phyloP scores from a whole-genome alignment of 2,888 invertebrate genomes.

The Nymphalis urticae region DNA sequence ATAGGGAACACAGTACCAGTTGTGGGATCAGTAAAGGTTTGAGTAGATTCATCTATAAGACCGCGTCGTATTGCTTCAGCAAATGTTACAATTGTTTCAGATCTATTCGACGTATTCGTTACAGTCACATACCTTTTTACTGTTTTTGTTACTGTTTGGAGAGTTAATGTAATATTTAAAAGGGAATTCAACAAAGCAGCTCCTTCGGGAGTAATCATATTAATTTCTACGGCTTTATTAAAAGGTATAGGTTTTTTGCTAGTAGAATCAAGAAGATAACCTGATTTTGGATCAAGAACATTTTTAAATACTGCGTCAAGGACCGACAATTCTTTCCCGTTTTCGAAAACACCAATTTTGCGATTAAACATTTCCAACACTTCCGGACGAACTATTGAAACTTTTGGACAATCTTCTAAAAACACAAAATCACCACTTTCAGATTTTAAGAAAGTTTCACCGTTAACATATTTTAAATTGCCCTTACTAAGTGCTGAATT shows the following conservation, averaged over 20 bases:
- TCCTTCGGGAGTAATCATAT: constrained; percentile 92
- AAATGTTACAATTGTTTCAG: constrained; percentile 85
- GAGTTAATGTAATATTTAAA: constrained; percentile 92
- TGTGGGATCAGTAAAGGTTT: constrained; percentile 88
- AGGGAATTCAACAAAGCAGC: constrained; percentile 92
- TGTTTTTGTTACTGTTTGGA: constrained; percentile 92
- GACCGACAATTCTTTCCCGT: constrained; percentile 89
- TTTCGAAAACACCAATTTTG: constrained; percentile 89
- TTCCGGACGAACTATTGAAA: constrained; percentile 90
- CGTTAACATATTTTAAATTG: constrained; percentile 87
- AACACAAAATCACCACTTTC: constrained; percentile 88
- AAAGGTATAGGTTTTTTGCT: constrained; percentile 88
- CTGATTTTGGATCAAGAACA: constrained; percentile 93
- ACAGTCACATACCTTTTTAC: constrained; percentile 91
- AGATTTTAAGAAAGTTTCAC: constrained; percentile 87
- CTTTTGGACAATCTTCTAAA: constrained; percentile 89
- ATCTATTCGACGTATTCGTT: constrained; percentile 82
- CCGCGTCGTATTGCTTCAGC: constrained; percentile 89
- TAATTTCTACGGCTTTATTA: constrained; percentile 92
- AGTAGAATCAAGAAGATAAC: constrained; percentile 89
- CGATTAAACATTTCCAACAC: constrained; percentile 92
- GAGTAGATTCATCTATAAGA: constrained; percentile 89
- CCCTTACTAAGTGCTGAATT: constrained; percentile 90
- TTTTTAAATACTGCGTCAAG: constrained; percentile 93
- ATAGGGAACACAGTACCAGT: constrained; percentile 87